These are phyloP conservation scores for Cheirogaleus medius DNA, from an alignment of 2,113 vertebrate species.

Conservation along the genomic window DNA sequence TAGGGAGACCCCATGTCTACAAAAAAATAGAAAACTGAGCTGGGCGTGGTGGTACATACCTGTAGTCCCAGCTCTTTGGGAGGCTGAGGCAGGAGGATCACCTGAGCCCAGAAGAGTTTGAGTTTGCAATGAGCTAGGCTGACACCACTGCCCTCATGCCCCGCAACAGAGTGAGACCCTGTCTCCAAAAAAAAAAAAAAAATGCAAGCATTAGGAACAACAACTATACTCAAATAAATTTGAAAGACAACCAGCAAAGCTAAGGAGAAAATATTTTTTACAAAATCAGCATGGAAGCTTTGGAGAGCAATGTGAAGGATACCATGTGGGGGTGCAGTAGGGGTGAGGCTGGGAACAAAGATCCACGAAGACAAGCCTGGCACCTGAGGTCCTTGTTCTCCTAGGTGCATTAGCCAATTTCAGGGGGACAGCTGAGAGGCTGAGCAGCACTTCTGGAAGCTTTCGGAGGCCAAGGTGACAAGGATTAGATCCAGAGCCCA, in stretches of 20 bases:
- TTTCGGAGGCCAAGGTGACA: background rate
- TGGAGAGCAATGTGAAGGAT: background rate
- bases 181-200: too few relatives aligned
- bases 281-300: background rate
- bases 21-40: too few relatives aligned
- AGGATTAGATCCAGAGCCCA: background rate
- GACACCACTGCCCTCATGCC: too few relatives aligned
- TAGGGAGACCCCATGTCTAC: too few relatives aligned
- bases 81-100: too few relatives aligned
- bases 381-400: background rate
- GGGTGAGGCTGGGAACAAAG: background rate
- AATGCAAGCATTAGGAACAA: background rate
- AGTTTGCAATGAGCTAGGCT: too few relatives aligned
- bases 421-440: background rate
- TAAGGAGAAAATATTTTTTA: background rate
- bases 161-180: too few relatives aligned
- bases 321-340: accelerated
- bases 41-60: too few relatives aligned
- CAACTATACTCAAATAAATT: background rate
- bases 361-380: background rate
- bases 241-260: background rate
- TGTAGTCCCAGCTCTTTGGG: too few relatives aligned
- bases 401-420: background rate
- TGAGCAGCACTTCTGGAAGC: background rate
- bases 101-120: too few relatives aligned